phyloP scores from a whole-genome alignment of 1,140 invertebrate genomes.

The Drosophila yakuba region DNA sequence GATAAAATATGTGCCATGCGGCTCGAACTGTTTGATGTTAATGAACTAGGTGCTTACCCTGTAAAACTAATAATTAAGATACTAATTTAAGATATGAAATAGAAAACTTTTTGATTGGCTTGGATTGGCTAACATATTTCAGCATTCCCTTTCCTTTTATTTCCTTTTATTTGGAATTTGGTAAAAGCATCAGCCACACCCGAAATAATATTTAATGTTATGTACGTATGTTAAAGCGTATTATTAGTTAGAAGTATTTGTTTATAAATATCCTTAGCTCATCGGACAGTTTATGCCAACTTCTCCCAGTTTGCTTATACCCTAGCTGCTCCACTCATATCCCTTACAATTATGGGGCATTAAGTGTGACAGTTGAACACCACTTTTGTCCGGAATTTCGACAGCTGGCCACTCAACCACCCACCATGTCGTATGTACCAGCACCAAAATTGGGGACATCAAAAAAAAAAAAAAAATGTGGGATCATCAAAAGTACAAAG shows the following conservation, averaged over 20 bases:
- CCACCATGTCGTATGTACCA: neutral
- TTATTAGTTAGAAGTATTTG: too few species aligned
- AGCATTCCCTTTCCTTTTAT: too few species aligned
- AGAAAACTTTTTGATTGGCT: too few species aligned
- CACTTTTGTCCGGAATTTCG: slow-evolving; percentile 31
- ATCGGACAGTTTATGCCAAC: too few species aligned
- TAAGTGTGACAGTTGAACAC: slow-evolving; percentile 49
- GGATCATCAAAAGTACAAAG: slow-evolving; percentile 74
- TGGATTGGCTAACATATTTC: too few species aligned
- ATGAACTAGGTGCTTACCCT: slow-evolving; percentile 26
- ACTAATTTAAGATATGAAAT: too few species aligned
- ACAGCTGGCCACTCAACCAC: slow-evolving; percentile 33
- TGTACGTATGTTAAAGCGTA: too few species aligned
- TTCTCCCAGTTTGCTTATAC: neutral
- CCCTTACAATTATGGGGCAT: slow-evolving; percentile 37
- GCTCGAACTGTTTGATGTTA: neutral
- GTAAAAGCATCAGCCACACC: too few species aligned
- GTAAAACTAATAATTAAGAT: too few species aligned
- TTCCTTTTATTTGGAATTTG: too few species aligned
- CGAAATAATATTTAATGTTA: too few species aligned
- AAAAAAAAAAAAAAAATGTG: slow-evolving; percentile 3
- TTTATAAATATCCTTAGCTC: too few species aligned
- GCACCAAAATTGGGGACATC: neutral
- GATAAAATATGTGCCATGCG: slow-evolving; percentile 15
- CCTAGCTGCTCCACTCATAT: neutral